Evolutionary conservation across 1,140 invertebrate species (phyloP).

Genomic region (Zaprionus vittiger): DNA sequence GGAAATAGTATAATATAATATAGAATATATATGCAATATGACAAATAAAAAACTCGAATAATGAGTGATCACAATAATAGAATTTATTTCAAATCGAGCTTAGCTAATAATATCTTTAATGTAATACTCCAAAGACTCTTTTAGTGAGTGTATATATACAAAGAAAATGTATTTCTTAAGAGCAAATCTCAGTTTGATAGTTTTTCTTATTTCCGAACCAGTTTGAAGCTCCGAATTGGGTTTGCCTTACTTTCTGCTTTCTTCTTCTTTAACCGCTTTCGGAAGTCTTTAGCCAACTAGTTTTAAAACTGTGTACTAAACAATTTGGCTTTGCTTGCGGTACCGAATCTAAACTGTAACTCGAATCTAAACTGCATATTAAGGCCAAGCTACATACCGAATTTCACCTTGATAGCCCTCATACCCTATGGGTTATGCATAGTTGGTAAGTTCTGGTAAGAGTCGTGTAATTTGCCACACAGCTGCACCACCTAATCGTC

Average conservation of each 20-base stretch:
- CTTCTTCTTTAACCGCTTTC: not conserved
- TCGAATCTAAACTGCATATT: not conserved
- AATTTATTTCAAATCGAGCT: no score
- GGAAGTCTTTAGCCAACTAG: not conserved
- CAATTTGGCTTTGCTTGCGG: not conserved
- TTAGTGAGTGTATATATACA: not conserved
- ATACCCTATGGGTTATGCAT: not conserved
- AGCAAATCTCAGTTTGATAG: not conserved
- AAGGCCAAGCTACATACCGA: not conserved
- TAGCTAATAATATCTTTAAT: not conserved
- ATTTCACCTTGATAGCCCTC: constrained; percentile 5
- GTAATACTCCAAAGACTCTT: not conserved
- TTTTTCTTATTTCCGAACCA: not conserved
- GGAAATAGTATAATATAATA: not conserved
- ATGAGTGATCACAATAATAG: not conserved
- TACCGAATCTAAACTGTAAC: not conserved
- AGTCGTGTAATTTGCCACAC: constrained; percentile 32
- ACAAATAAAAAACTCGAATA: not conserved
- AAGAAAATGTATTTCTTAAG: not conserved
- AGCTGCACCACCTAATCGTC: constrained; percentile 54
- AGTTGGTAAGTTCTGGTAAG: not conserved
- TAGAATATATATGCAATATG: not conserved
- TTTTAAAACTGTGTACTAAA: constrained; percentile 1
- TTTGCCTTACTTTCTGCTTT: not conserved
- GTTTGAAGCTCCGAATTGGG: not conserved